Base-by-base conservation (phyloP, 1,140 invertebrate genomes). In the Paramacrobiotus metropolitanus region DNA sequence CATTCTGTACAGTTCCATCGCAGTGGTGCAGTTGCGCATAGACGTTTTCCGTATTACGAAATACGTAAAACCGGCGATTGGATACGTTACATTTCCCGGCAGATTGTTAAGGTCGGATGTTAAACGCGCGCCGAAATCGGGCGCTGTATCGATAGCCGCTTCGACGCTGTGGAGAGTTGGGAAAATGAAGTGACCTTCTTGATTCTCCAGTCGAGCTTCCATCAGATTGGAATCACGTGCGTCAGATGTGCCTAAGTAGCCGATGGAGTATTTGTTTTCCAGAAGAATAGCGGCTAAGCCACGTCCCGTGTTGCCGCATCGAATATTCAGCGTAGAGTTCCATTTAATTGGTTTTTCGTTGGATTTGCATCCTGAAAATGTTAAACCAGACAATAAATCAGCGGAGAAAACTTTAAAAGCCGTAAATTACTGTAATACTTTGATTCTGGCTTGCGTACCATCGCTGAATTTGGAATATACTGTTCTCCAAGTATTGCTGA, bases 1-100 rank as follows among this genome's bases (percentile, higher is more conserved):
- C 59, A 65, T 70, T 30, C 69, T 60, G n/a, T 69, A 61, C 2
- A 71, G 59, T 60, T 70, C 70, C 28, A 60, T 65, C 21, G 66
- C 67, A 1, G 62, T 40, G 18, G 63, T 45, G 60, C 70, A 71
- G 59, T 65, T 40, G 9, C 24, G 31, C 63, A 66, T 68, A 30
- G 21, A 40, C 1, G 64, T 65, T 28, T 61, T 62, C 30, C 64
- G 61, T 9, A 70, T 45, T 28, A 70, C 65, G 59, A 70, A 62
- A 63, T 68, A 70, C 2, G 69, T 68, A 61, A 65, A 70, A 2
- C 64, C 62, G 21, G 65, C 62, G 1, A 70, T 65, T 1, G 69
- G 69, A 63, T 70, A 70, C 30, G 66, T 62, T 2, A 60, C 59
- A 1, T 21, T 2, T 4, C 55, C 55, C 1, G 31, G 30, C 1